phyloP scores from a whole-genome alignment of 2,797 vertebrate genomes.

The Tapera naevia region DNA sequence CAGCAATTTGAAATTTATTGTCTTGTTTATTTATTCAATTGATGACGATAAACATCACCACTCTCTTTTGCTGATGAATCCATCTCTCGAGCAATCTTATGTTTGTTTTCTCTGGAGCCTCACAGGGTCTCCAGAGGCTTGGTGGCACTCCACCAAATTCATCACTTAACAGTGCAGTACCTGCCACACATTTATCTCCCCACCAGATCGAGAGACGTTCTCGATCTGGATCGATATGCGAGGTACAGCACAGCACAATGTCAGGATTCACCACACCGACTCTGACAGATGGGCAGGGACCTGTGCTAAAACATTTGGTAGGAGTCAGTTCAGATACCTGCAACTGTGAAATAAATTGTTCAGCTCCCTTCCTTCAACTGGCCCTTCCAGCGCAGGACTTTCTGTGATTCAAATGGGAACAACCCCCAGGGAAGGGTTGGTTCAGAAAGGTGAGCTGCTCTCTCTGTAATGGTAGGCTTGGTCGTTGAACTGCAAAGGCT shows the following conservation, averaged over 20 bases:
- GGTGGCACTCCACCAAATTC: background rate
- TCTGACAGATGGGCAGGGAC: background rate
- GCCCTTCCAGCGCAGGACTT: too few species aligned
- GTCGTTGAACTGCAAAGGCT: background rate
- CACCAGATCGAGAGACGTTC: background rate
- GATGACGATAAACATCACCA: slow-evolving; percentile 4
- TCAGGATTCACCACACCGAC: background rate
- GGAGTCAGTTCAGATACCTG: background rate
- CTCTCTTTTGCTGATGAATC: background rate
- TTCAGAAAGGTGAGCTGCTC: background rate
- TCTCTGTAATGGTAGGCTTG: background rate
- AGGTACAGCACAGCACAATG: background rate
- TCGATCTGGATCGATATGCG: background rate
- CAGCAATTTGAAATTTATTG: slow-evolving; percentile 43
- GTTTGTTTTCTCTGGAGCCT: background rate
- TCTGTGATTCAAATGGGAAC: background rate
- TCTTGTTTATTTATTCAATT: slow-evolving; percentile 46
- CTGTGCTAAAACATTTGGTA: background rate
- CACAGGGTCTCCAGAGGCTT: background rate
- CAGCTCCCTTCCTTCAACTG: background rate
- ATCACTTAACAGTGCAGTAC: background rate
- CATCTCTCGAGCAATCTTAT: background rate
- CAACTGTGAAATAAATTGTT: background rate
- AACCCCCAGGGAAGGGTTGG: background rate
- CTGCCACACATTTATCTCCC: background rate